These are phyloP conservation scores for Sandelia bainsii DNA, from an alignment of 2,797 vertebrate genomes.

Conservation along the genomic window DNA sequence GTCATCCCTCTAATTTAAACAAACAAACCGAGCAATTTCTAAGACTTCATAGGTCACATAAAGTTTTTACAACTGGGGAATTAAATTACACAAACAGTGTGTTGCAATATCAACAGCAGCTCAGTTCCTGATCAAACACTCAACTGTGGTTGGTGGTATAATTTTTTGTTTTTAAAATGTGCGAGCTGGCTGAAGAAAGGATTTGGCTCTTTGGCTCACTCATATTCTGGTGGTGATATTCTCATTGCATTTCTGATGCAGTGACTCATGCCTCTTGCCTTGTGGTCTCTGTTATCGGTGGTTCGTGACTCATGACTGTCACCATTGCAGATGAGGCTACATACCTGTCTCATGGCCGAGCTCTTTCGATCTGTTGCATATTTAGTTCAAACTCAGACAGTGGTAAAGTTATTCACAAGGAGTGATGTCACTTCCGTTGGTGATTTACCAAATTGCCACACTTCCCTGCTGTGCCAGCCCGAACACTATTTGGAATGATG, in stretches of 20 bases:
- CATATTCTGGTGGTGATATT: slow-evolving; percentile 5
- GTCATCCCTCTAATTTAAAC: no score
- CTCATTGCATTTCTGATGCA: slow-evolving; percentile 25
- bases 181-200: not conserved
- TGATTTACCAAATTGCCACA: slow-evolving; percentile 7
- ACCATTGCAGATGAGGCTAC: slow-evolving; percentile 6
- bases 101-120: slow-evolving; percentile 4
- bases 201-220: not conserved
- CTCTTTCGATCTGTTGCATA: slow-evolving; percentile 22
- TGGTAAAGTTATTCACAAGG: slow-evolving; percentile 11
- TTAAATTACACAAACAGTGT: slow-evolving; percentile 3
- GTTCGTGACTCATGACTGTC: slow-evolving; percentile 46
- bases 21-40: no score
- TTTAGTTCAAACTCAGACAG: slow-evolving; percentile 20
- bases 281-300: slow-evolving; percentile 11
- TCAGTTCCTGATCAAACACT: slow-evolving; percentile 1
- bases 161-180: slow-evolving; percentile 3
- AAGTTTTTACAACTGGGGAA: slow-evolving; percentile 13
- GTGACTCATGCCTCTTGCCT: slow-evolving; percentile 32
- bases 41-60: not conserved
- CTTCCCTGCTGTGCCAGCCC: slow-evolving; percentile 7
- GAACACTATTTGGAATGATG: not conserved
- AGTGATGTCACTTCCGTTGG: slow-evolving; percentile 28
- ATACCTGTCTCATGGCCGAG: slow-evolving; percentile 34
- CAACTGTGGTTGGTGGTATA: not conserved